Conservation (phyloP, 1,140 invertebrate genomes). For the Drosophila varians region DNA sequence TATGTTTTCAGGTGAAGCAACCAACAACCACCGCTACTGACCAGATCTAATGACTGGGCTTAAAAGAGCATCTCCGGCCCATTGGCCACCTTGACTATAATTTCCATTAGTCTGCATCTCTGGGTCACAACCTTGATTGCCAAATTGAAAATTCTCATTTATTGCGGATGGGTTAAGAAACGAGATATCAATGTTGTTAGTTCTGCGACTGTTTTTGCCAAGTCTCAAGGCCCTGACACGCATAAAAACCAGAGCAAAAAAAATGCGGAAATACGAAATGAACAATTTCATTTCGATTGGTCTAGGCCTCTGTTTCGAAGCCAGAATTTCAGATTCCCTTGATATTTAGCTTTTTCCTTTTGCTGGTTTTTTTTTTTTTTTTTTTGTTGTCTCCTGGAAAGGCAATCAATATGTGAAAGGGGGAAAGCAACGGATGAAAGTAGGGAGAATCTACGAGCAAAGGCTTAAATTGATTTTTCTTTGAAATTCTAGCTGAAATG, state of each 20-base stretch:
- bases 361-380: not conserved
- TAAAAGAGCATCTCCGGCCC: no score
- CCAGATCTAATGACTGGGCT: slow-evolving; percentile 29
- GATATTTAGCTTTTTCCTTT: not conserved
- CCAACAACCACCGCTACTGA: no score
- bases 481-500: slow-evolving; percentile 59
- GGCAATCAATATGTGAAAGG: slow-evolving; percentile 60
- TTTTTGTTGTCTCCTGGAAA: slow-evolving; percentile 19
- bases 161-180: slow-evolving; percentile 43
- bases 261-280: not conserved
- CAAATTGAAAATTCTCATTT: slow-evolving; percentile 15
- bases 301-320: not conserved
- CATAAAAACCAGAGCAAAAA: not conserved
- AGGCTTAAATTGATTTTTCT: slow-evolving; percentile 72
- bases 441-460: slow-evolving; percentile 8
- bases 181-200: slow-evolving; percentile 59
- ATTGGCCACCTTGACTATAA: slow-evolving; percentile 23
- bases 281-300: slow-evolving; percentile 23
- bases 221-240: not conserved
- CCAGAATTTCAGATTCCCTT: slow-evolving; percentile 16
- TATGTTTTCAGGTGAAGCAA: slow-evolving; percentile 13
- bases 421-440: not conserved
- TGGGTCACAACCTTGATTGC: slow-evolving; percentile 14
- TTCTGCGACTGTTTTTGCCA: slow-evolving; percentile 7
- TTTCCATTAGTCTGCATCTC: slow-evolving; percentile 5